Evolutionary conservation across 2,888 invertebrate genomes (phyloP), one percentile per base, ranked within the genome.

Genomic region (Rotaria sp.): DNA sequence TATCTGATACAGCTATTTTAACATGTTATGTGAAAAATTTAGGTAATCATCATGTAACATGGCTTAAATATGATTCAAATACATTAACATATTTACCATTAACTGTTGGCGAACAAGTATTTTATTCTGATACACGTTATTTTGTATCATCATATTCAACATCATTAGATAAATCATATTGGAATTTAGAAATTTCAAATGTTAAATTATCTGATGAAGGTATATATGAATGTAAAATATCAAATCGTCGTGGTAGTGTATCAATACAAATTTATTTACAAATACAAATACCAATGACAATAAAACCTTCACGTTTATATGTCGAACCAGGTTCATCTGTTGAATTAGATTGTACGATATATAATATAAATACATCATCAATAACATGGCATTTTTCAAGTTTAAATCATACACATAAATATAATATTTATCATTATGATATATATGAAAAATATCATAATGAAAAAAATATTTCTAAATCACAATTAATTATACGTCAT

Each of bases 231-330:
- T 67, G 67, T 67, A 67, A 67, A 38, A 67, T 30, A 35, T 30
- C 30, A 1, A 67, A 67, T 67, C 67, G 67, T 30, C 67, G 21
- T 35, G 67, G 21, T 1, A 67, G 67, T 35, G 67, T 35, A 35
- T 30, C 67, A 15, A 67, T 67, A 35, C 15, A 67, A 30, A 67
- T 38, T 35, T 5, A 67, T 67, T 13, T 67, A 67, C 67, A 67
- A 67, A 18, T 67, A 35, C 67, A 67, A 67, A 67, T 67, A 67
- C 80, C 75, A 26, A 80, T 80, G 80, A 45, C 41, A 80, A 80
- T 80, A 26, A 11, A 80, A 45, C 80, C 80, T 3, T 18, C 80
- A 3, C 41, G 45, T 45, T 45, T 80, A 80, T 45, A 80, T 45
- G 80, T 45, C 13, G 80, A 80, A 45, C 80, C 80, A 15, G 80